These are phyloP conservation scores for Hirundichthys speculiger DNA, from an alignment of 2,113 vertebrate genomes.

Conservation along the genomic window DNA sequence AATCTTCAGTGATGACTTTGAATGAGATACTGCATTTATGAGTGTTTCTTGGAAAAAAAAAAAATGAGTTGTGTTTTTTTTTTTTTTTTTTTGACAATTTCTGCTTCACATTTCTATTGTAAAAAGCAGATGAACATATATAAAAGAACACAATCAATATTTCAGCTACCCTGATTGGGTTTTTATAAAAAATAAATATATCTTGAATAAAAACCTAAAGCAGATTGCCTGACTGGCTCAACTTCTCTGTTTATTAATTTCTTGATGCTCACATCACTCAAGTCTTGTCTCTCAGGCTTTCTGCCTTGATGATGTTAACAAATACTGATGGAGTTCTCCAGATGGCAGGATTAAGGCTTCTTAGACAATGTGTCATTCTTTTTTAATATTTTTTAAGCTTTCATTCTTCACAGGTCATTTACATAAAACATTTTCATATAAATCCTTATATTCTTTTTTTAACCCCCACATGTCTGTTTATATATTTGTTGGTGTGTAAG, in stretches of 20 bases:
- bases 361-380: too few species aligned
- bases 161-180: conserved; percentile 2
- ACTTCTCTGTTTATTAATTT: conserved; percentile 34
- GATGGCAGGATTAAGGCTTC: background rate
- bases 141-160: background rate
- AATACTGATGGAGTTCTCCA: background rate
- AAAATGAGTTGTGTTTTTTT: fast-evolving
- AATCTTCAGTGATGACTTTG: conserved; percentile 84
- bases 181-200: background rate
- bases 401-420: background rate
- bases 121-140: background rate
- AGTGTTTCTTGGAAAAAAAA: background rate
- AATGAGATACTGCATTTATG: conserved; percentile 80
- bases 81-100: background rate
- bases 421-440: background rate
- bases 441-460: conserved; percentile 26
- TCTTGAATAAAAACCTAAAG: conserved; percentile 26
- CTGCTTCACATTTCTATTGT: background rate
- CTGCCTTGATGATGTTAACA: conserved; percentile 13
- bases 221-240: background rate
- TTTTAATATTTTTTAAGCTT: too few species aligned
- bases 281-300: conserved; percentile 16
- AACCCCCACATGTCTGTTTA: conserved; percentile 17
- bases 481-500: conserved; percentile 28
- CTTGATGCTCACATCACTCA: conserved; percentile 17